Conservation (phyloP, 2,888 invertebrate species). For the Clunio marinus region DNA sequence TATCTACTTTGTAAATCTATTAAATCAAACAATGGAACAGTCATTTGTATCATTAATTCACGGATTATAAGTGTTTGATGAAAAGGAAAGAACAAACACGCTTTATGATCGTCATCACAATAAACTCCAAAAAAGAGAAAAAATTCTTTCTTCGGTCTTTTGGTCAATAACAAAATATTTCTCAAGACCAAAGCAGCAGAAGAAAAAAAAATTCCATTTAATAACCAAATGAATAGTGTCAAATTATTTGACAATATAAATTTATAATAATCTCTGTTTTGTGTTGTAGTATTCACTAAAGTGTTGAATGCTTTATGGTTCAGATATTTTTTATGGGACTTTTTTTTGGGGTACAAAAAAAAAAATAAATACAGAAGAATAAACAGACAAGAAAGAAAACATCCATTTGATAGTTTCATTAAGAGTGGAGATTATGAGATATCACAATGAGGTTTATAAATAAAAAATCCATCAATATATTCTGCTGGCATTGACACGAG, state of each 20-base stretch:
- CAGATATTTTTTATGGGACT: constrained; percentile 28
- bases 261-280: constrained; percentile 38
- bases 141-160: background rate
- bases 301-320: constrained; percentile 37
- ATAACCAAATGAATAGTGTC: constrained; percentile 39
- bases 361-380: background rate
- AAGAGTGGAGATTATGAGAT: constrained; percentile 30
- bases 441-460: constrained; percentile 20
- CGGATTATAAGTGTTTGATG: no score
- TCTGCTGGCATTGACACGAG: background rate
- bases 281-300: constrained; percentile 15
- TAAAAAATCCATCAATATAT: constrained; percentile 6
- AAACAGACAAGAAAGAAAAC: background rate
- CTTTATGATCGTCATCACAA: background rate
- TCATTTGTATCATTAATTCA: background rate
- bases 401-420: constrained; percentile 33
- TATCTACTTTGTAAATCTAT: background rate
- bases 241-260: constrained; percentile 39
- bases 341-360: background rate
- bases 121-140: background rate
- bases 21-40: background rate
- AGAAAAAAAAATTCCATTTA: constrained; percentile 32
- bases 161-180: background rate
- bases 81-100: background rate
- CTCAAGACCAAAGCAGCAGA: background rate